Evolutionary conservation across 92 coral and sea anemone genomes (phyloP).

Genomic region (Zoanthus solanderi): DNA sequence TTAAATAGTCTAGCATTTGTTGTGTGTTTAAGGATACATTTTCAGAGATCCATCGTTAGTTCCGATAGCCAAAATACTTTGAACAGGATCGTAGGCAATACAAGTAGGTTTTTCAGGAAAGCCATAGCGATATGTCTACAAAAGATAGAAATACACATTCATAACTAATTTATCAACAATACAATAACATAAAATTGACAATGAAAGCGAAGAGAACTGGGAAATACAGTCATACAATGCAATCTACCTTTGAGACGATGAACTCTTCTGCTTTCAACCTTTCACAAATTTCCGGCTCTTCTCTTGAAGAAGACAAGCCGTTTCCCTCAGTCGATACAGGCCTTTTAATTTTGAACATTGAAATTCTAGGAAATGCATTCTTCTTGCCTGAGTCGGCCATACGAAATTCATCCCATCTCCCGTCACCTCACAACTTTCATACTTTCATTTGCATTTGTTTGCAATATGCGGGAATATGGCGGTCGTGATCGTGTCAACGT

Average conservation of each 20-base stretch:
- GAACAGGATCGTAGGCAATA: conserved; percentile 93
- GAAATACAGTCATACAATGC: neutral
- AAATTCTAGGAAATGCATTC: conserved; percentile 35
- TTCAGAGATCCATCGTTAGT: conserved; percentile 85
- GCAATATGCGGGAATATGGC: conserved; percentile 49
- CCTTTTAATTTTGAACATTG: conserved; percentile 19
- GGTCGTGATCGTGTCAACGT: conserved; percentile 26
- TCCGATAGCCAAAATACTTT: conserved; percentile 88
- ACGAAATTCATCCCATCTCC: conserved; percentile 55
- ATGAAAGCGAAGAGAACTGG: conserved; percentile 6
- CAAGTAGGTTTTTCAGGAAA: conserved; percentile 98
- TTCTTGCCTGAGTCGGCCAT: conserved; percentile 50
- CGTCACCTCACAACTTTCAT: conserved; percentile 45
- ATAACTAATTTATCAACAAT: neutral
- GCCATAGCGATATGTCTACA: conserved; percentile 94
- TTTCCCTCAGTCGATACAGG: conserved; percentile 29
- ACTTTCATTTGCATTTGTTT: conserved; percentile 51
- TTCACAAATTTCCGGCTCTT: conserved; percentile 77
- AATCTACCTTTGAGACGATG: conserved; percentile 78
- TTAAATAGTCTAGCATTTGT: conserved; percentile 22
- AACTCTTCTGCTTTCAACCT: conserved; percentile 87
- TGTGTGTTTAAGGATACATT: conserved; percentile 84
- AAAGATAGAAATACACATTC: conserved; percentile 3
- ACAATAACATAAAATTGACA: neutral
- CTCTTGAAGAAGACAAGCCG: conserved; percentile 17